phyloP scores from a whole-genome alignment of 2,113 vertebrate genomes.

The Chinchilla lanigera region DNA sequence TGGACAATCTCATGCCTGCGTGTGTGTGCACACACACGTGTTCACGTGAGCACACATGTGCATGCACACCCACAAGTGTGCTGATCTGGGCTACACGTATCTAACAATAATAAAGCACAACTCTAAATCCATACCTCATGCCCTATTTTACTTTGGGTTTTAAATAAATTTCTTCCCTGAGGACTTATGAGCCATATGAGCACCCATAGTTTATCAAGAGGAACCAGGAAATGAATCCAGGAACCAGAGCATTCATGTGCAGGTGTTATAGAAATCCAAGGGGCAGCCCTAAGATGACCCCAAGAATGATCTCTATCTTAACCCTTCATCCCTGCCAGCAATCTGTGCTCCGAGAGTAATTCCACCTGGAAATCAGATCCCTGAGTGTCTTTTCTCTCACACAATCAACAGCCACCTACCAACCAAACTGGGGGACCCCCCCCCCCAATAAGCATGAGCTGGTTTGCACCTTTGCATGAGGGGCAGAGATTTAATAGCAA shows the following conservation, averaged over 20 bases:
- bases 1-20: rapidly evolving
- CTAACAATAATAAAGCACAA: background rate
- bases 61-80: background rate
- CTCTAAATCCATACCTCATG: background rate
- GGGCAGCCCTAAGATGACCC: background rate
- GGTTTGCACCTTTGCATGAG: background rate
- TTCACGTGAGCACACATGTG: background rate
- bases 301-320: background rate
- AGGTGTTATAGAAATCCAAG: background rate
- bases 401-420: background rate
- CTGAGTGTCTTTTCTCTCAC: background rate
- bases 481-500: background rate
- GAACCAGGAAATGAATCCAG: background rate
- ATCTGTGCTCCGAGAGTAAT: background rate
- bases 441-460: background rate
- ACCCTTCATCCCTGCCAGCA: background rate
- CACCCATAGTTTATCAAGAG: background rate
- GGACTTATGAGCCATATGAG: background rate
- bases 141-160: background rate
- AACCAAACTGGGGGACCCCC: no score
- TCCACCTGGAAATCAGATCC: background rate
- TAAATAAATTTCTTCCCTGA: background rate
- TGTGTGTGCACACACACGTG: background rate
- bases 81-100: background rate
- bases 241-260: background rate